Base-by-base conservation (phyloP, 2,888 invertebrate species). In the Drosophila parthenogenetica region DNA sequence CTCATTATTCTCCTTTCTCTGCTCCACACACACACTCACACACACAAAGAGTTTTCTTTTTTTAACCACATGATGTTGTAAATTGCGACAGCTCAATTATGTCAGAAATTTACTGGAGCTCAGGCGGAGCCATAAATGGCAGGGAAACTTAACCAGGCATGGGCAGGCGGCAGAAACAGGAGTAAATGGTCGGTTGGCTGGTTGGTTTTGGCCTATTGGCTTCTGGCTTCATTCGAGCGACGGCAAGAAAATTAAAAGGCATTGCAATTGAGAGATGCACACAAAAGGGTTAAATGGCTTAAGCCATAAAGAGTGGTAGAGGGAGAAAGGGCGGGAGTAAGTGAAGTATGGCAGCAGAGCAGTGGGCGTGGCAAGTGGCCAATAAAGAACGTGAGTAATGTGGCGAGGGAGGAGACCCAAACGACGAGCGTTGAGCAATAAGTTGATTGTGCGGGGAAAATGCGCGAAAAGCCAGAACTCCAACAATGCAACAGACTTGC, bases 381-480 rank as follows among this genome's bases (percentile, higher is more conserved):
- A 83, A 83, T 83, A 83, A 83, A 83, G 75, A 66, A 67, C 73
- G 83, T 83, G 81, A 83, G 85, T 89, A 77, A 89, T 83, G 78
- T 68, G 67, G 46, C 65, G 63, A 58, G 25, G 49, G 39, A 37
- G 53, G 14, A 50, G 65, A 29, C 4, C 32, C 16, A 51, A 29
- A 11, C 13, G 35, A 35, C 37, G 29, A 35, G 42, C 32, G 48
- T 29, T 40, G 50, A 32, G 54, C 74, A 66, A 75, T 79, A 79
- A 76, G 79, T 76, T 76, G 79, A 75, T 63, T 70, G 76, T 65
- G 79, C 13, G n/a, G 54, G 54, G 25, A 25, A 49, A 50, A 46
- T 42, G 49, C 61, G 61, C 43, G 50, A 55, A 19, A 42, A 29
- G 45, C 43, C 8, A 35, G 67, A 57, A 60, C 59, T 59, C 42